phyloP scores from a whole-genome alignment of 1,140 invertebrate species.

The Sitobion miscanthi region DNA sequence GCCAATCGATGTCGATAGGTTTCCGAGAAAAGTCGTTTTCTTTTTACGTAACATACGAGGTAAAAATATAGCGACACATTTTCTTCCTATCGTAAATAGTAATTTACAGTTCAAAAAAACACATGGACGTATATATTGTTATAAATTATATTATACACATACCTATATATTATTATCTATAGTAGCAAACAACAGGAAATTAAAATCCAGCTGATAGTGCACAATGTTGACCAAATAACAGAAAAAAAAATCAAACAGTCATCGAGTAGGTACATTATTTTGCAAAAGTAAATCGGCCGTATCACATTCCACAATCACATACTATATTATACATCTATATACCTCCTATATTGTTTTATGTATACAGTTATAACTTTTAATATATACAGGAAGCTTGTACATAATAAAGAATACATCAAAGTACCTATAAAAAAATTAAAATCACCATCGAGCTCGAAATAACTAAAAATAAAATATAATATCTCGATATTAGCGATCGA shows the following conservation, averaged over 20 bases:
- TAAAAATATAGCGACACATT: neutral
- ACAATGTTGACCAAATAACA: neutral
- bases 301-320: constrained; percentile 3
- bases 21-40: neutral
- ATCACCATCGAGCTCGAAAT: neutral
- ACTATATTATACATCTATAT: neutral
- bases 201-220: constrained; percentile 28
- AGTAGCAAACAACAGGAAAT: constrained; percentile 6
- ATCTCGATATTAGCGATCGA: neutral
- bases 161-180: neutral
- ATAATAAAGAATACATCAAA: neutral
- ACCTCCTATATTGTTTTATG: neutral
- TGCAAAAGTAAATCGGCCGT: constrained; percentile 14
- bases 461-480: neutral
- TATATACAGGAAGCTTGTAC: neutral
- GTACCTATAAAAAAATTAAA: neutral
- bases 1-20: neutral
- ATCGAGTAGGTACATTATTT: neutral
- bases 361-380: neutral
- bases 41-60: neutral
- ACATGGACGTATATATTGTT: neutral
- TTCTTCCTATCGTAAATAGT: neutral
- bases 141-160: neutral
- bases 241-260: neutral
- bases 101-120: neutral